phyloP scores from a whole-genome alignment of 2,113 vertebrate species.

The Nansenia antarctica region DNA sequence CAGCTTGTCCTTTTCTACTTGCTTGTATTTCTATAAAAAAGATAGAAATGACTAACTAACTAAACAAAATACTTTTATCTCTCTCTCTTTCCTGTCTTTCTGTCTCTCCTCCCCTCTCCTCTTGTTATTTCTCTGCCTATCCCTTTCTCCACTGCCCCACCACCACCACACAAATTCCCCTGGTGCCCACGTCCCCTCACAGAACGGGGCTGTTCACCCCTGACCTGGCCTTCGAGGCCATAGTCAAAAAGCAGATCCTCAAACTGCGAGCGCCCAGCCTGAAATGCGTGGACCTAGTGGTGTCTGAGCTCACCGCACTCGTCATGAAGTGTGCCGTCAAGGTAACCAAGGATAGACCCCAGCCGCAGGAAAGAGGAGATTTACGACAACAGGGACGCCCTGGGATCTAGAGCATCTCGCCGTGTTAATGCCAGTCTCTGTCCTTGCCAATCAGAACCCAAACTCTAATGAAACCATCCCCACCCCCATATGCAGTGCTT shows the following conservation, averaged over 20 bases:
- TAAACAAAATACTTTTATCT: conserved; percentile 43
- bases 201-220: conserved; percentile 98
- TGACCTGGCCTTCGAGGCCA: conserved; percentile 96
- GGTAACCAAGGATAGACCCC: conserved; percentile 75
- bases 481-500: conserved; percentile 10
- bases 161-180: conserved; percentile 13
- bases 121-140: conserved; percentile 17
- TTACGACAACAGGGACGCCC: conserved; percentile 3
- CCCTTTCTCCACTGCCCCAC: conserved; percentile 27
- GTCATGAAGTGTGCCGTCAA: conserved; percentile 92
- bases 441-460: conserved; percentile 8
- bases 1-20: conserved; percentile 59
- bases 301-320: conserved; percentile 90
- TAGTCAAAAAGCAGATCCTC: conserved; percentile 97
- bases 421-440: conserved; percentile 23
- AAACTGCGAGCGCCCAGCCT: conserved; percentile 98
- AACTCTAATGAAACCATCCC: conserved; percentile 29
- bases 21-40: conserved; percentile 44
- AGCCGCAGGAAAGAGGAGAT: background rate
- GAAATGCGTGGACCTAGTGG: conserved; percentile 95
- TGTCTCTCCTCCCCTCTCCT: conserved; percentile 20
- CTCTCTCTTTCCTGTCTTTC: conserved; percentile 39
- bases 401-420: background rate
- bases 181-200: conserved; percentile 42
- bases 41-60: conserved; percentile 66